Conservation (phyloP, 2,113 vertebrate genomes). For the Phyllopteryx taeniolatus region DNA sequence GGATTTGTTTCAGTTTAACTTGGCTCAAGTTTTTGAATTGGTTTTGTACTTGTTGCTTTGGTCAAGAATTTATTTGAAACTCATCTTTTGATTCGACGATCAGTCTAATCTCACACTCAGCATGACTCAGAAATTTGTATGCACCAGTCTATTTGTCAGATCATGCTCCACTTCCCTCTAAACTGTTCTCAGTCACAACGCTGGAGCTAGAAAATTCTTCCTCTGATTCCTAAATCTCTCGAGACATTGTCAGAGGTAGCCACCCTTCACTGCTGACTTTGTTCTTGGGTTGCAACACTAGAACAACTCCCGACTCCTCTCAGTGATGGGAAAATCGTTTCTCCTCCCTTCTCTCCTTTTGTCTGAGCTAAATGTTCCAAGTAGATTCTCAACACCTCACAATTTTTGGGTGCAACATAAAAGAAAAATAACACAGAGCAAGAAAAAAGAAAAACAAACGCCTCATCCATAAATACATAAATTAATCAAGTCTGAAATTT, state of each 20-base stretch:
- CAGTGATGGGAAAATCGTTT: conserved; percentile 27
- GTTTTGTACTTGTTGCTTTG: conserved; percentile 7
- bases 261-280: conserved; percentile 58
- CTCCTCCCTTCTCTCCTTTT: conserved; percentile 31
- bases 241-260: conserved; percentile 64
- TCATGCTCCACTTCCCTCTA: conserved; percentile 30
- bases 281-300: conserved; percentile 50
- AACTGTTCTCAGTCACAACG: conserved; percentile 33
- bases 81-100: conserved; percentile 20
- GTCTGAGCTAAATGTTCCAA: conserved; percentile 33
- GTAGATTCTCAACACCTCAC: conserved; percentile 49
- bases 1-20: conserved; percentile 11
- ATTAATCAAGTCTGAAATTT: conserved; percentile 81
- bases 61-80: conserved; percentile 23
- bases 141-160: conserved; percentile 45
- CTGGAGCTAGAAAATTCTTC: conserved; percentile 41
- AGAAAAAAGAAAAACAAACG: conserved; percentile 50
- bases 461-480: conserved; percentile 74
- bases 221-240: conserved; percentile 51
- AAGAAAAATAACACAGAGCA: conserved; percentile 42
- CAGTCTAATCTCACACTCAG: conserved; percentile 14
- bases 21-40: conserved; percentile 19
- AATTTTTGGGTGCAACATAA: conserved; percentile 62
- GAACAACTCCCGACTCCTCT: conserved; percentile 25
- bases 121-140: conserved; percentile 25